phyloP scores from a whole-genome alignment of 1,140 invertebrate species.

The Musca vetustissima region DNA sequence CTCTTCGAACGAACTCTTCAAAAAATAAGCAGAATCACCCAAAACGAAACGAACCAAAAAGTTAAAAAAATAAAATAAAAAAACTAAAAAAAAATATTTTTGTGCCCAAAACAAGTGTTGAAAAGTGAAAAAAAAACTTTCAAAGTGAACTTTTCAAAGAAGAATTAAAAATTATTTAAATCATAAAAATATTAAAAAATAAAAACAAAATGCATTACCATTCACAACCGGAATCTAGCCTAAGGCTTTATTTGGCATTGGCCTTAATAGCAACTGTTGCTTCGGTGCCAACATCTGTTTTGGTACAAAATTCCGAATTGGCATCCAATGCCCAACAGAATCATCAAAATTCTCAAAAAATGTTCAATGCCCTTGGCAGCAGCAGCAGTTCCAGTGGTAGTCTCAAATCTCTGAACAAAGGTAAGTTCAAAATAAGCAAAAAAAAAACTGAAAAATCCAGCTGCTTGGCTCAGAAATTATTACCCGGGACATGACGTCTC shows the following conservation, averaged over 20 bases:
- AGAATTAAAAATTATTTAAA: too few species aligned
- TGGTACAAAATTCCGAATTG: slow-evolving; percentile 51
- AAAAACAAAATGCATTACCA: slow-evolving; percentile 1
- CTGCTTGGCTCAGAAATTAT: too few species aligned
- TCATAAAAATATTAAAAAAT: too few species aligned
- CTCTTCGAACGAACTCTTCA: neutral
- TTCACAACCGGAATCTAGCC: neutral
- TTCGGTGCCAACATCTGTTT: slow-evolving; percentile 49
- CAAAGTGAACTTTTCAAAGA: too few species aligned
- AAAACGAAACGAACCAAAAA: slow-evolving; percentile 4
- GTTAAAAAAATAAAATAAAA: neutral
- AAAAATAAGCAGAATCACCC: neutral
- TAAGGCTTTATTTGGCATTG: slow-evolving; percentile 31
- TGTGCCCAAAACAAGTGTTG: too few species aligned
- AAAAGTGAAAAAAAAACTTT: too few species aligned
- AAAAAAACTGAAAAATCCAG: too few species aligned
- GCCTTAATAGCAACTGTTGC: slow-evolving; percentile 33
- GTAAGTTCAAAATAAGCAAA: slow-evolving; percentile 20
- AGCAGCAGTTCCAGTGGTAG: slow-evolving; percentile 30
- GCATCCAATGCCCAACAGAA: slow-evolving; percentile 35
- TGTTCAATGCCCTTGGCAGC: too few species aligned
- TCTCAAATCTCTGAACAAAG: slow-evolving; percentile 26
- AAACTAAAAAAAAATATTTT: neutral
- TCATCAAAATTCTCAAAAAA: slow-evolving; percentile 36
- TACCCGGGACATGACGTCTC: too few species aligned